Evolutionary conservation across 2,797 vertebrate species (phyloP).

Genomic region (Furcifer pardalis): DNA sequence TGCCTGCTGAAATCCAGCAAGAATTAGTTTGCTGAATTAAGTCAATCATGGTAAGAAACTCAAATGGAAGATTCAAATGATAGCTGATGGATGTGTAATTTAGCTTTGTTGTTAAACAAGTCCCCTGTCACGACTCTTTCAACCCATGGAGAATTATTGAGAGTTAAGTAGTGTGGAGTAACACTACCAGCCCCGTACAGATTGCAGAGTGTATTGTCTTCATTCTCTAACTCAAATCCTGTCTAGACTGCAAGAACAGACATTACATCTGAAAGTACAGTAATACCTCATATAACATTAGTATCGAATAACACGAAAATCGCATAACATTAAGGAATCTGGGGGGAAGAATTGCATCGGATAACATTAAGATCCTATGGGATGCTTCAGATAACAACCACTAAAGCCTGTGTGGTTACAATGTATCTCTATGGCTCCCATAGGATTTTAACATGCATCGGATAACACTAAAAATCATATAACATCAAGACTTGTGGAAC

Average conservation of each 20-base stretch:
- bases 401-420: too few species aligned
- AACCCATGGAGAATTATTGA: not conserved
- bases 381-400: too few species aligned
- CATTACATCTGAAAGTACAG: not conserved
- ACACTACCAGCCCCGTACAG: not conserved
- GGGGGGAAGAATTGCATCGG: too few species aligned
- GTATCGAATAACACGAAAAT: too few species aligned
- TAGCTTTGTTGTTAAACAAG: not conserved
- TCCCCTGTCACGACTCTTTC: not conserved
- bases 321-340: too few species aligned
- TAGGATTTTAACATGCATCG: too few species aligned
- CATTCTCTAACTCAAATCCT: not conserved
- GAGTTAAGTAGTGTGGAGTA: not conserved
- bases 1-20: not conserved
- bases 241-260: not conserved
- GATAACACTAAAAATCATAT: too few species aligned
- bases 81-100: not conserved
- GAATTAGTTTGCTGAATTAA: not conserved
- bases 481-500: too few species aligned
- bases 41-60: not conserved
- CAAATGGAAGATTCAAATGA: not conserved
- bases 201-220: not conserved
- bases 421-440: too few species aligned
- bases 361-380: too few species aligned
- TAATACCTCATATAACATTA: too few species aligned